Conservation (phyloP, 2,797 vertebrate species). For the Pelobates cultripes region DNA sequence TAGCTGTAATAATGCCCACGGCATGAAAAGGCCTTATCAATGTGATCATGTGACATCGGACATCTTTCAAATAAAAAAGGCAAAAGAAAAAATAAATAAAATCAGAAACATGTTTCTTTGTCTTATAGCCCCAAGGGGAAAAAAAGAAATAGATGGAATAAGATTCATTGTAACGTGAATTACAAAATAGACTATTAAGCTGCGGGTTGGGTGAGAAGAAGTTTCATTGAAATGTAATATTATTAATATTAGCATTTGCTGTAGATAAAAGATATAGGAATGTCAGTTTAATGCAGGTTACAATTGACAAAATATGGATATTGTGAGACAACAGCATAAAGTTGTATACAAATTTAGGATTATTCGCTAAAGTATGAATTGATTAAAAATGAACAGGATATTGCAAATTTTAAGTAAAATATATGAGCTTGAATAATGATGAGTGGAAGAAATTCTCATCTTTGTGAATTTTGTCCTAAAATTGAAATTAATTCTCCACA, state of each 20-base stretch:
- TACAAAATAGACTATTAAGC: slow-evolving; percentile 14
- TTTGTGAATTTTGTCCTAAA: too few species aligned
- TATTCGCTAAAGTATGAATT: too few species aligned
- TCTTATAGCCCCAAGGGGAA: slow-evolving; percentile 17
- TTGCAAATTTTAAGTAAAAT: too few species aligned
- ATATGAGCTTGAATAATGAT: too few species aligned
- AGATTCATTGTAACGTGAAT: slow-evolving; percentile 22
- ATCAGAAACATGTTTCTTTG: slow-evolving; percentile 8
- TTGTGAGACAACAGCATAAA: too few species aligned
- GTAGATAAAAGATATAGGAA: background rate
- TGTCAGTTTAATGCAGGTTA: too few species aligned
- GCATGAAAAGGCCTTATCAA: slow-evolving; percentile 56
- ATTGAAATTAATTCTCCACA: too few species aligned
- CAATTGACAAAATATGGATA: too few species aligned
- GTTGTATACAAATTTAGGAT: too few species aligned
- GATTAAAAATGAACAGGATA: too few species aligned
- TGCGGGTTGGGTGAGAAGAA: slow-evolving; percentile 1
- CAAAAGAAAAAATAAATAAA: background rate
- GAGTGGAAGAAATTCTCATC: too few species aligned
- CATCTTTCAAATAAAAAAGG: slow-evolving; percentile 61
- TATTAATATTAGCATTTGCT: background rate
- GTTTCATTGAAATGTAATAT: slow-evolving; percentile 7
- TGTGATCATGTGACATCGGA: slow-evolving; percentile 60
- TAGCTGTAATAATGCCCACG: slow-evolving; percentile 64
- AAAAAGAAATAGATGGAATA: slow-evolving; percentile 21